Conservation (phyloP, 2,797 vertebrate genomes). For the Harpagifer antarcticus region DNA sequence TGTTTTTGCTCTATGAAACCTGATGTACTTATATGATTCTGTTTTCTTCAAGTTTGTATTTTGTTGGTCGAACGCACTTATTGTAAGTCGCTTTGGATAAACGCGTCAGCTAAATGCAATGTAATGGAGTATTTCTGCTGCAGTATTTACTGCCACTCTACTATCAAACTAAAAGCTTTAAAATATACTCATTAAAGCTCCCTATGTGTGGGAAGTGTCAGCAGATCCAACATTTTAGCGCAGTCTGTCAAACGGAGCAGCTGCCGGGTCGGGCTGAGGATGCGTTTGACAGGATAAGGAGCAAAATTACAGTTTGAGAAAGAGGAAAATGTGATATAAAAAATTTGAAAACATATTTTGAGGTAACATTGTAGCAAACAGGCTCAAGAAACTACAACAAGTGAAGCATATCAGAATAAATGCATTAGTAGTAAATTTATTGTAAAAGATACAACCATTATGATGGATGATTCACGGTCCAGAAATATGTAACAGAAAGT, state of each 20-base stretch:
- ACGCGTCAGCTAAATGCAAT: too few relatives aligned
- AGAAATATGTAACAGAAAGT: conserved; percentile 84
- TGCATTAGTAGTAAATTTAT: conserved; percentile 89
- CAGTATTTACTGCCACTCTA: too few relatives aligned
- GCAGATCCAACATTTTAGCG: conserved; percentile 21
- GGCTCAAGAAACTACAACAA: conserved; percentile 9
- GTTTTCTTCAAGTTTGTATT: too few relatives aligned
- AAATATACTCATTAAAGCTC: conserved; percentile 45
- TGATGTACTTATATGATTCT: too few relatives aligned
- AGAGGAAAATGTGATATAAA: background rate
- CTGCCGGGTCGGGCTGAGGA: conserved; percentile 14
- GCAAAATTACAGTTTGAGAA: conserved; percentile 7
- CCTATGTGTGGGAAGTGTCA: conserved; percentile 31
- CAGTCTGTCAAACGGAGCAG: conserved; percentile 39
- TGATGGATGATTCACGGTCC: conserved; percentile 80
- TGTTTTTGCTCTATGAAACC: too few relatives aligned
- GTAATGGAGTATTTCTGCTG: background rate
- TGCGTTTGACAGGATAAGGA: conserved; percentile 24
- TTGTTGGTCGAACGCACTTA: too few relatives aligned
- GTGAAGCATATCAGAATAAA: conserved; percentile 38
- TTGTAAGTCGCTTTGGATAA: too few relatives aligned
- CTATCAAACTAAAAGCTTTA: conserved; percentile 12
- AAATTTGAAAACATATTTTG: background rate
- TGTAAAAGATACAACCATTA: conserved; percentile 87
- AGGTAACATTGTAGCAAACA: background rate